A percentile compares a stretch with the other conserved stretches of the same genome.
Conservation (phyloP, 2,113 vertebrate genomes). For the Microcebus tavaratra region DNA sequence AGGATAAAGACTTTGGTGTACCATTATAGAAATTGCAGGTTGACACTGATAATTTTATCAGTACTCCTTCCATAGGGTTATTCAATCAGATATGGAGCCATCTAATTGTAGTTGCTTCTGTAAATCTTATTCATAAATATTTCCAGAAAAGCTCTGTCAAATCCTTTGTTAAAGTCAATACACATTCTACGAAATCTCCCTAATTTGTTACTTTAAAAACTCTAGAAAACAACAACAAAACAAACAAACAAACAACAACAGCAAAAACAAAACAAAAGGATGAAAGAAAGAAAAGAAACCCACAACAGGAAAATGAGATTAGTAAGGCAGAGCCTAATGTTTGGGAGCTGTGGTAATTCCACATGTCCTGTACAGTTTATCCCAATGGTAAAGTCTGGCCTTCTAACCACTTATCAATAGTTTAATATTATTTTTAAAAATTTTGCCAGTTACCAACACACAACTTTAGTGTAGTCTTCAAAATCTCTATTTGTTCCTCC, state of each 20-base stretch:
- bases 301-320: background rate
- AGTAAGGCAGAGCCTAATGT: background rate
- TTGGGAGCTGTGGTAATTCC: background rate
- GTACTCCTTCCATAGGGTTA: background rate
- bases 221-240: background rate
- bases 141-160: background rate
- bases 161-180: background rate
- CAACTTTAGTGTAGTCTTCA: background rate
- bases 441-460: background rate
- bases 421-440: background rate
- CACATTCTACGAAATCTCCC: background rate
- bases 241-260: too few species aligned
- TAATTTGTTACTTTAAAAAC: background rate
- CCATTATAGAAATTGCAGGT: background rate
- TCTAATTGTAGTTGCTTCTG: background rate
- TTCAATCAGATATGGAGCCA: background rate
- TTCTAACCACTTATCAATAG: background rate
- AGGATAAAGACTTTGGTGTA: background rate
- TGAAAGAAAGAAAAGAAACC: background rate
- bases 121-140: constrained; percentile 10
- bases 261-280: too few species aligned
- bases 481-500: background rate
- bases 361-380: rapidly evolving
- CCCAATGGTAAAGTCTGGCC: background rate
- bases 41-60: background rate